phyloP scores from a whole-genome alignment of 2,888 invertebrate genomes.

The Erebia aethiops region DNA sequence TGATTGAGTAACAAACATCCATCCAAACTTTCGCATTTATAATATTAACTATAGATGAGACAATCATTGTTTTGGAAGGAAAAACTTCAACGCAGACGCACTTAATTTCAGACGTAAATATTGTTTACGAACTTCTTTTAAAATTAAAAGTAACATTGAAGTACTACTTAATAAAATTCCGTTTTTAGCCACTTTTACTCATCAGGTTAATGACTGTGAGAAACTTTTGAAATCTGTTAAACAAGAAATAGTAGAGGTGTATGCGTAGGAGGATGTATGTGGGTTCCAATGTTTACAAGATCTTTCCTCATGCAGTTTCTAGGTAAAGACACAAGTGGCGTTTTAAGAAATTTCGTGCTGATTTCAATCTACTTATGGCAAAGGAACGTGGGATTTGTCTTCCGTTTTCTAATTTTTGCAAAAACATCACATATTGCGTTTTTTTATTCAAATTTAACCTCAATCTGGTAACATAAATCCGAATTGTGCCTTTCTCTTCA shows the following conservation, averaged over 20 bases:
- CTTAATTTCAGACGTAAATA: background rate
- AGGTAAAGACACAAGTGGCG: slow-evolving; percentile 13
- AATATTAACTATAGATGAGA: no score
- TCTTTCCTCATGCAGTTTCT: slow-evolving; percentile 28
- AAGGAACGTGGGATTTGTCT: slow-evolving; percentile 22
- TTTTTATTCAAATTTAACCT: slow-evolving; percentile 20
- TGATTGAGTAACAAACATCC: no score
- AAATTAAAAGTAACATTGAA: slow-evolving; percentile 2
- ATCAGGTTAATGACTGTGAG: slow-evolving; percentile 28
- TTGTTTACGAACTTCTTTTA: background rate
- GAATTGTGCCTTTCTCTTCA: slow-evolving; percentile 11
- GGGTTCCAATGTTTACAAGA: slow-evolving; percentile 22
- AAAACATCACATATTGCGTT: slow-evolving; percentile 12
- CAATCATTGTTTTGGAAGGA: no score
- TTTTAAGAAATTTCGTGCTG: slow-evolving; percentile 30
- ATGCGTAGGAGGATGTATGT: slow-evolving; percentile 25
- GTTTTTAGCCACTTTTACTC: slow-evolving; percentile 21
- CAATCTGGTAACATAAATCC: slow-evolving; percentile 21
- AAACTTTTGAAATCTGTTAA: slow-evolving; percentile 21
- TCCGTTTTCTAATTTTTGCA: slow-evolving; percentile 14
- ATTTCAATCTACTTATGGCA: slow-evolving; percentile 26
- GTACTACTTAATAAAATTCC: slow-evolving; percentile 4
- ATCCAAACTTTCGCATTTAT: no score
- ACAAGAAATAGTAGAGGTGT: slow-evolving; percentile 20
- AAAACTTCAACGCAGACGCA: background rate